A percentile compares a stretch with the other conserved stretches of the same genome.
Evolutionary conservation across 2,797 vertebrate species (phyloP).

Genomic region (Myripristis jacobus): DNA sequence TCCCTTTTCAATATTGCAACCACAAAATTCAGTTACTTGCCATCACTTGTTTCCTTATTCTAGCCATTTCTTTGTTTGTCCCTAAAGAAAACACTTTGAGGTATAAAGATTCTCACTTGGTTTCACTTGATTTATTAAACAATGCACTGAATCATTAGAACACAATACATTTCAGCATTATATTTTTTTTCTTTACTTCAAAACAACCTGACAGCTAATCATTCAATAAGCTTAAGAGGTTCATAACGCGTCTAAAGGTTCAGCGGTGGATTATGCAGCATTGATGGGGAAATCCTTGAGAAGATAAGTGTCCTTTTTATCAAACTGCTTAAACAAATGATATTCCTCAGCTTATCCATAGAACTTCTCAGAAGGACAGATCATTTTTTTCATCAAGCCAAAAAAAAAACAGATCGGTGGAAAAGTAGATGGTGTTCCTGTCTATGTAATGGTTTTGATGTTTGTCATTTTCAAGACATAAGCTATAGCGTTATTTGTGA

Average conservation of each 20-base stretch:
- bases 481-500: too few species aligned
- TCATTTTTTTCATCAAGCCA: constrained; percentile 5
- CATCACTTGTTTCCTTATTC: background rate
- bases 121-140: constrained; percentile 32
- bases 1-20: too few species aligned
- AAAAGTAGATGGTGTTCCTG: constrained; percentile 3
- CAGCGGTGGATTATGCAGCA: constrained; percentile 57
- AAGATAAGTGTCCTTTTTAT: constrained; percentile 52
- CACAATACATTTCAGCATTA: constrained; percentile 20
- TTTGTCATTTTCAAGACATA: constrained; percentile 1
- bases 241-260: constrained; percentile 54
- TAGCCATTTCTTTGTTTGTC: background rate
- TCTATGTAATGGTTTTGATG: background rate
- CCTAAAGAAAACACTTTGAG: constrained; percentile 2
- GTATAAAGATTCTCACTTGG: background rate
- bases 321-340: constrained; percentile 42
- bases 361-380: constrained; percentile 13
- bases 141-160: constrained; percentile 15
- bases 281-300: constrained; percentile 53
- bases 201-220: constrained; percentile 43
- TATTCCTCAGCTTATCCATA: constrained; percentile 26
- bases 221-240: constrained; percentile 38
- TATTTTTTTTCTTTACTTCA: constrained; percentile 50
- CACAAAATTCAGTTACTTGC: too few species aligned
- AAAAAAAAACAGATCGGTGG: constrained; percentile 8